Evolutionary conservation across 2,113 vertebrate species (phyloP), one percentile per base, ranked within the genome.

Genomic region (Dascyllus trimaculatus): DNA sequence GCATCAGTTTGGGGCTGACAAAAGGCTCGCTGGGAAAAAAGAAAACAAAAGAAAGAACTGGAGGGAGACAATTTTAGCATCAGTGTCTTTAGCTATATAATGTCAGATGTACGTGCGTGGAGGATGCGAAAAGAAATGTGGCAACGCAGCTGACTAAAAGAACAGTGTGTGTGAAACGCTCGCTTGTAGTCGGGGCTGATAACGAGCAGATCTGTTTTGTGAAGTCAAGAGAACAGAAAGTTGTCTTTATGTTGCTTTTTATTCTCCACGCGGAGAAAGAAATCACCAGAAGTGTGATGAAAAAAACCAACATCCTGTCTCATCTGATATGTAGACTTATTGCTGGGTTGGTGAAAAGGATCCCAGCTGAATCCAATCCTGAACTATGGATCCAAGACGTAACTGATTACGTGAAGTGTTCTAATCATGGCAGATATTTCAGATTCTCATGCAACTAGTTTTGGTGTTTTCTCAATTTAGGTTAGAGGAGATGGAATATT

Each of bases 1-100:
- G 5, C 51, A 61, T 77, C 77, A 80, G 67, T 80, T 67, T 43
- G 26, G 45, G 51, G 53, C 57, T 83, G 80, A 82, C 79, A 87
- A 62, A 69, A 64, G 53, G 22, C 62, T 68, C 46, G 43, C 54
- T 62, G 29, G 49, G 8, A 26, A 32, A 46, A 60, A 26, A 69
- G 65, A 29, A 60, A 35, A 52, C 35, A 58, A 45, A 53, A 66
- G 22, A 69, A 65, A 29, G 60, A 43, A 57, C 45, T 63, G 8
- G 25, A 49, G 64, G 21, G 38, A 56, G 29, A 54, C 8, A 52
- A 54, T 69, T 67, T 73, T 38, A 61, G 45, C n/a, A 62, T 67
- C 35, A 26, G n/a, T 71, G 11, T 59, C 70, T 68, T 62, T 21
- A 76, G 59, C 24, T 56, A 24, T 25, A 29, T 46, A 75, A 62